phyloP scores from a whole-genome alignment of 2,113 vertebrate genomes.

The Microcebus lehilahytsara region DNA sequence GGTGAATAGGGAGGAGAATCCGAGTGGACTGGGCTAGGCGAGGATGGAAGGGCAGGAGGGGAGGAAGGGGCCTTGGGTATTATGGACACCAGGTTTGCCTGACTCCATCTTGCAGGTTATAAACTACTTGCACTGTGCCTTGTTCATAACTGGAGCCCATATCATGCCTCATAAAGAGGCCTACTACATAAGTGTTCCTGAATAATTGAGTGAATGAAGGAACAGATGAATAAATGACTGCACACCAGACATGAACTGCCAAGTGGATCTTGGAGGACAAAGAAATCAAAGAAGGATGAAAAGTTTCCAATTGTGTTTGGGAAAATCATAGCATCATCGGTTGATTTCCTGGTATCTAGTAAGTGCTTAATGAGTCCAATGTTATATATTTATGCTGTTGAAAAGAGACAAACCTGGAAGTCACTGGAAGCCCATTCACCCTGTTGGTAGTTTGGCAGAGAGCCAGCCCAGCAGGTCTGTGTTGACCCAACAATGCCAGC shows the following conservation, averaged over 20 bases:
- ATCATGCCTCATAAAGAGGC: neutral
- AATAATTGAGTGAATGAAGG: neutral
- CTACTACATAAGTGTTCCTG: neutral
- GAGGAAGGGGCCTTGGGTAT: neutral
- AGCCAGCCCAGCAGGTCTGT: neutral
- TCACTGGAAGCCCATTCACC: neutral
- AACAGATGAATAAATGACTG: neutral
- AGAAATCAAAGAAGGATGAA: neutral
- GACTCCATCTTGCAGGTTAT: constrained; percentile 7
- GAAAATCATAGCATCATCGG: neutral
- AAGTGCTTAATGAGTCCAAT: neutral
- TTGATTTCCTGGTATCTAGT: neutral
- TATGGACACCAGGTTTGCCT: neutral
- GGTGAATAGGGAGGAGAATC: neutral
- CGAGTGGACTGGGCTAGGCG: neutral
- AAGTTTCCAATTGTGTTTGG: neutral
- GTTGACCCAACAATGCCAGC: neutral
- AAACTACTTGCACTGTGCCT: neutral
- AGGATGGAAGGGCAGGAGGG: neutral
- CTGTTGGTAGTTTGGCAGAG: neutral
- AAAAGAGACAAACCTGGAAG: constrained; percentile 1
- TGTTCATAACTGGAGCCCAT: neutral
- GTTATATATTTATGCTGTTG: neutral
- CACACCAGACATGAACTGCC: neutral
- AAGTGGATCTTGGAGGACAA: constrained; percentile 7